Conservation (phyloP, 2,888 invertebrate genomes). For the Schizotus pectinicornis region DNA sequence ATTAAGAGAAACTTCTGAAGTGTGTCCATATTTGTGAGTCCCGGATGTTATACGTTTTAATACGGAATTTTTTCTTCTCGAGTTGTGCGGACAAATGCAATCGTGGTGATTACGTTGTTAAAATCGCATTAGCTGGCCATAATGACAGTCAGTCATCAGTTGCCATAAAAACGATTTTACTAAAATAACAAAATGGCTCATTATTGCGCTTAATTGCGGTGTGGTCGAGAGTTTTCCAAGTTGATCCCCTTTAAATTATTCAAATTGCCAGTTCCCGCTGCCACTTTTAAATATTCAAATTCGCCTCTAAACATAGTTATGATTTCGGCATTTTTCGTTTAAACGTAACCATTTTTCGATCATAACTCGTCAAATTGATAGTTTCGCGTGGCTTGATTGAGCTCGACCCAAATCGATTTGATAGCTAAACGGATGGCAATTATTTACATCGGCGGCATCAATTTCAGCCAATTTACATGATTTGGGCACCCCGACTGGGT, state of each 20-base stretch:
- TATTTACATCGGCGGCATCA: constrained; percentile 16
- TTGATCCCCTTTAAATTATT: constrained; percentile 6
- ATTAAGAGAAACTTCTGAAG: too few species aligned
- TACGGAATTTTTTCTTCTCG: too few species aligned
- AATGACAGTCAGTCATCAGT: constrained; percentile 2
- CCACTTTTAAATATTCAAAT: constrained; percentile 18
- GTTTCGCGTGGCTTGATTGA: constrained; percentile 8
- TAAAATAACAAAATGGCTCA: constrained; percentile 3
- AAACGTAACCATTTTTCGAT: constrained; percentile 15
- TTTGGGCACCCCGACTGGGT: not conserved
- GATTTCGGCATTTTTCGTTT: constrained; percentile 13
- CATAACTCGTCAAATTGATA: constrained; percentile 13
- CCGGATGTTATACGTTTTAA: too few species aligned
- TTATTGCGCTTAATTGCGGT: not conserved
- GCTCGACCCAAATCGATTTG: constrained; percentile 19
- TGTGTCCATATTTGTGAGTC: too few species aligned
- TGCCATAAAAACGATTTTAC: not conserved
- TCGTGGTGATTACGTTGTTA: not conserved
- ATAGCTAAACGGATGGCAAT: constrained; percentile 16
- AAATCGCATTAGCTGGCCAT: constrained; percentile 9
- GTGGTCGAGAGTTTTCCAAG: not conserved
- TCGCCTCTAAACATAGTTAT: constrained; percentile 7
- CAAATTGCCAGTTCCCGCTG: constrained; percentile 1
- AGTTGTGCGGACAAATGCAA: too few species aligned
- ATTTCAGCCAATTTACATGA: constrained; percentile 23